A percentile compares a stretch with the other conserved stretches of the same genome.
phyloP scores from a whole-genome alignment of 2,797 vertebrate species.

The Pseudopleuronectes americanus region DNA sequence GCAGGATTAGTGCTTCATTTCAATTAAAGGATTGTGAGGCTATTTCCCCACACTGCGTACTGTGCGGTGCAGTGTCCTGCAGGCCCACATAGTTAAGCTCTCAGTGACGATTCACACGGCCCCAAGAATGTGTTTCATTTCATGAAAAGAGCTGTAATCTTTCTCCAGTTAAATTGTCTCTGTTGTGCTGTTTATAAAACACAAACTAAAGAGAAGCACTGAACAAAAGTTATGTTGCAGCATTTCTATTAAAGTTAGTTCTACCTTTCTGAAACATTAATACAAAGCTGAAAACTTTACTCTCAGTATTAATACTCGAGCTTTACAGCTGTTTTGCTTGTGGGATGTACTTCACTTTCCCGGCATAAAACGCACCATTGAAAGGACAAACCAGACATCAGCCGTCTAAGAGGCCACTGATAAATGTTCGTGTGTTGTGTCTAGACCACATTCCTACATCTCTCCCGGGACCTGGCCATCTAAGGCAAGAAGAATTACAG shows the following conservation, averaged over 20 bases:
- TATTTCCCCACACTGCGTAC: slow-evolving; percentile 40
- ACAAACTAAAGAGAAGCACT: slow-evolving; percentile 1
- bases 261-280: not conserved
- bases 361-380: slow-evolving; percentile 40
- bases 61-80: slow-evolving; percentile 3
- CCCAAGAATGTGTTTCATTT: slow-evolving; percentile 13
- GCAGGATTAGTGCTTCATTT: slow-evolving; percentile 48
- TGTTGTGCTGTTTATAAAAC: not conserved
- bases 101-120: slow-evolving; percentile 8
- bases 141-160: not conserved
- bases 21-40: slow-evolving; percentile 56
- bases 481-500: slow-evolving; percentile 78
- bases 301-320: slow-evolving; percentile 4
- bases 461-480: slow-evolving; percentile 79
- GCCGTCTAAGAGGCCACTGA: slow-evolving; percentile 27
- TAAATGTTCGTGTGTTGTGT: slow-evolving; percentile 74
- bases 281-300: too few species aligned
- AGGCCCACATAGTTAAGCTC: not conserved
- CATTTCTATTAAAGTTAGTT: slow-evolving; percentile 1
- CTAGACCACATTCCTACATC: slow-evolving; percentile 79
- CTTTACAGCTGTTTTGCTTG: not conserved
- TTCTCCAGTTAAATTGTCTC: not conserved
- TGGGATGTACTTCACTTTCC: slow-evolving; percentile 28
- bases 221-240: not conserved
- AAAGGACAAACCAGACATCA: slow-evolving; percentile 38